A percentile compares a stretch with the other conserved stretches of the same genome.
These are phyloP conservation scores for Pseudopodoces humilis DNA, from an alignment of 2,113 vertebrate genomes.

Conservation along the genomic window DNA sequence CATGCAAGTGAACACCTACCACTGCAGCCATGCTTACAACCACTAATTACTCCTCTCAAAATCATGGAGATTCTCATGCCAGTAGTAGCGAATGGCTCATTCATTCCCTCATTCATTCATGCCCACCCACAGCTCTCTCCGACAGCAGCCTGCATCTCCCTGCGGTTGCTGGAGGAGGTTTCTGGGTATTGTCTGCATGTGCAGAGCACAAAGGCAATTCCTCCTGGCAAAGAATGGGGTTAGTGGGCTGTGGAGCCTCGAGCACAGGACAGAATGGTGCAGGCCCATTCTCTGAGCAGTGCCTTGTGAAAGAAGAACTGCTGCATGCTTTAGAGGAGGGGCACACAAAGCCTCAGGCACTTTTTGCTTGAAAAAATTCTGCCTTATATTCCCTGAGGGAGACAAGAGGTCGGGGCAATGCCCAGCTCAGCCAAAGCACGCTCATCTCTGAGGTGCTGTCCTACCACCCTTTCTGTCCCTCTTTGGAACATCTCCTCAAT, in stretches of 20 bases:
- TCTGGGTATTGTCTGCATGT: background rate
- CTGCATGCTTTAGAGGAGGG: background rate
- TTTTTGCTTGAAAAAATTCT: background rate
- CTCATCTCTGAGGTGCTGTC: background rate
- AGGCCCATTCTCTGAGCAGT: background rate
- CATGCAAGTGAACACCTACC: background rate
- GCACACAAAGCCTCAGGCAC: background rate
- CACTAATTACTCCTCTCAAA: background rate
- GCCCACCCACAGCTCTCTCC: background rate
- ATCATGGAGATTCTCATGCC: background rate
- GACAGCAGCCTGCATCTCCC: constrained; percentile 8
- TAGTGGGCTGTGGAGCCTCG: background rate
- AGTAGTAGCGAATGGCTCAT: background rate
- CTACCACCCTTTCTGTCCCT: background rate
- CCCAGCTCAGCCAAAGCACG: background rate
- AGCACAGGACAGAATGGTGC: background rate
- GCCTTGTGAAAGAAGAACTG: background rate
- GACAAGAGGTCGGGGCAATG: background rate
- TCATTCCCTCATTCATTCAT: constrained; percentile 30
- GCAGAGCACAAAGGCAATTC: background rate
- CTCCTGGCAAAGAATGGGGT: background rate
- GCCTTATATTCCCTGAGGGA: background rate
- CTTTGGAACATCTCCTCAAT: background rate
- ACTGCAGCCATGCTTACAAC: background rate
- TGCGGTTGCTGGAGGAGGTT: constrained; percentile 15